Conservation (phyloP, 2,888 invertebrate genomes). For the Mimachlamys varia region DNA sequence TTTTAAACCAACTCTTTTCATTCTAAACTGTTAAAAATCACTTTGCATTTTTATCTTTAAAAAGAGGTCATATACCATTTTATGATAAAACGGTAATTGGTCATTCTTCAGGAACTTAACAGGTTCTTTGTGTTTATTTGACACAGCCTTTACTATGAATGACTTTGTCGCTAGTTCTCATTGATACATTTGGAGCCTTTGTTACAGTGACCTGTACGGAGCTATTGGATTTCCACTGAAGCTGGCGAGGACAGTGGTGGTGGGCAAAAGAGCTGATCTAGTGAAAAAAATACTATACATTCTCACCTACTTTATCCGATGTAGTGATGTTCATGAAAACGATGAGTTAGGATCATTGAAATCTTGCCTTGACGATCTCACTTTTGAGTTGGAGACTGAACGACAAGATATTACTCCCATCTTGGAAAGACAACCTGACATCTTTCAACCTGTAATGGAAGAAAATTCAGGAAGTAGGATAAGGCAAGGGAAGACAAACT, state of each 20-base stretch:
- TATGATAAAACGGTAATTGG: too few relatives aligned
- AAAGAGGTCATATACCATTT: too few relatives aligned
- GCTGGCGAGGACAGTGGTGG: conserved; percentile 90
- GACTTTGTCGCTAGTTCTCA: neutral
- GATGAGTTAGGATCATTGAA: conserved; percentile 65
- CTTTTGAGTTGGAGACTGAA: conserved; percentile 62
- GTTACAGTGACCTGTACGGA: conserved; percentile 89
- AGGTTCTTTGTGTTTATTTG: too few relatives aligned
- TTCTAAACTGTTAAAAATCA: too few relatives aligned
- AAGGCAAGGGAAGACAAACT: neutral
- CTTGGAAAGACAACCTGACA: conserved; percentile 37
- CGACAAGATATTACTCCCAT: conserved; percentile 54
- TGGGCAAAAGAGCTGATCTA: conserved; percentile 85
- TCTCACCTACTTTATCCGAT: conserved; percentile 93
- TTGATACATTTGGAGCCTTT: conserved; percentile 28
- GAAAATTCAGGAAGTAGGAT: neutral
- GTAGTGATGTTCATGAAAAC: conserved; percentile 86
- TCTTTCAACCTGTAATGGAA: neutral
- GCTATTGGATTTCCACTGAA: conserved; percentile 90
- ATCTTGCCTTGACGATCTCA: conserved; percentile 62
- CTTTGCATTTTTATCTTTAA: too few relatives aligned
- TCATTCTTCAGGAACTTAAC: too few relatives aligned
- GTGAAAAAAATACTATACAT: conserved; percentile 89
- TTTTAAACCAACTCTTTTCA: too few relatives aligned
- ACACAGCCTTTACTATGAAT: neutral